Evolutionary conservation across 2,888 invertebrate genomes (phyloP).

Genomic region (Unio pictorum): DNA sequence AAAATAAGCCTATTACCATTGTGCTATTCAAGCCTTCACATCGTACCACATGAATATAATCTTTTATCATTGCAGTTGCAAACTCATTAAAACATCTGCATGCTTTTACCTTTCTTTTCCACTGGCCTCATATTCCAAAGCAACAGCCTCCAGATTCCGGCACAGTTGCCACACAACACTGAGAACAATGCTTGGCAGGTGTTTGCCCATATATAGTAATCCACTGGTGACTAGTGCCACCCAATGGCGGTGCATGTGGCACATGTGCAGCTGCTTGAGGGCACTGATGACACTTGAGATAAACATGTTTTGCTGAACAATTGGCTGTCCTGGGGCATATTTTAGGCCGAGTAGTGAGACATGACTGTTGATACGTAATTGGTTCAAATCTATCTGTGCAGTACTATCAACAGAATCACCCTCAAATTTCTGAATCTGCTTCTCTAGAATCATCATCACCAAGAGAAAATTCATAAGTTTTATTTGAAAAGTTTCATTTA

Average conservation of each 20-base stretch:
- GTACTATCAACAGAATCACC: conserved; percentile 19
- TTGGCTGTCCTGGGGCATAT: conserved; percentile 60
- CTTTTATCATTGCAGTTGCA: too few relatives aligned
- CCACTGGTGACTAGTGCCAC: conserved; percentile 85
- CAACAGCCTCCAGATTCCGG: conserved; percentile 81
- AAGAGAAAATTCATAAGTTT: conserved; percentile 76
- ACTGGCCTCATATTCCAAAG: conserved; percentile 63
- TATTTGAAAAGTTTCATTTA: conserved; percentile 68
- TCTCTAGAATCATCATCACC: conserved; percentile 83
- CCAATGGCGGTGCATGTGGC: conserved; percentile 87
- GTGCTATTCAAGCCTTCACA: too few relatives aligned
- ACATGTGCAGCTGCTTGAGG: conserved; percentile 80
- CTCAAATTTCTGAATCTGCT: conserved; percentile 76
- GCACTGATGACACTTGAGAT: conserved; percentile 84
- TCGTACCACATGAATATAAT: too few relatives aligned
- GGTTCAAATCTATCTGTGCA: conserved; percentile 70
- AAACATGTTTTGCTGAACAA: conserved; percentile 85
- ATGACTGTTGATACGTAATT: conserved; percentile 59
- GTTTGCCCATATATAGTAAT: conserved; percentile 83
- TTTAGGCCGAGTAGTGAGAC: conserved; percentile 54
- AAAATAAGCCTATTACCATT: too few relatives aligned
- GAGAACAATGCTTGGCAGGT: conserved; percentile 83
- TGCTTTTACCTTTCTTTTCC: conserved; percentile 34
- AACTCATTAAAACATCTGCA: too few relatives aligned
- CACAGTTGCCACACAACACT: conserved; percentile 86